A percentile compares a stretch with the other conserved stretches of the same genome.
These are phyloP conservation scores for Callinectes sapidus DNA, from an alignment of 2,888 invertebrate species.

Conservation along the genomic window DNA sequence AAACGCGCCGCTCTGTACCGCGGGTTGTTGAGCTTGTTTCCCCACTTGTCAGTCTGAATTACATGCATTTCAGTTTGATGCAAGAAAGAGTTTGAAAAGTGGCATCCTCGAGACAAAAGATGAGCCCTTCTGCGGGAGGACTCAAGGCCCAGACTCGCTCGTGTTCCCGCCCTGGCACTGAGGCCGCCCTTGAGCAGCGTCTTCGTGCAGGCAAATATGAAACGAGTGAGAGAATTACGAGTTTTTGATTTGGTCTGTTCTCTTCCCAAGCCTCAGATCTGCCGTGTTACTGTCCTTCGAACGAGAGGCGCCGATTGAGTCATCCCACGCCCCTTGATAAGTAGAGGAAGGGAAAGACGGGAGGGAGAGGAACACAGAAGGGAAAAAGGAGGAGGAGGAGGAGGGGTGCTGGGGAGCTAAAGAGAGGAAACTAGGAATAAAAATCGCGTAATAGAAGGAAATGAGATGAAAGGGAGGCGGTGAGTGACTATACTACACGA, in stretches of 20 bases:
- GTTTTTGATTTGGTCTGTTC: slow-evolving; percentile 65
- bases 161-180: background rate
- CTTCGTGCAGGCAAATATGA: slow-evolving; percentile 60
- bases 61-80: slow-evolving; percentile 66
- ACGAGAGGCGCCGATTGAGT: slow-evolving; percentile 57
- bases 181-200: slow-evolving; percentile 43
- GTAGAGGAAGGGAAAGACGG: slow-evolving; percentile 29
- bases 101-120: slow-evolving; percentile 42
- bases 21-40: slow-evolving; percentile 50
- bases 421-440: slow-evolving; percentile 42
- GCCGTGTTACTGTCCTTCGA: slow-evolving; percentile 55
- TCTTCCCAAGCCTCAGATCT: slow-evolving; percentile 57
- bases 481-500: background rate
- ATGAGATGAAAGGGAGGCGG: background rate
- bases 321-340: slow-evolving; percentile 48
- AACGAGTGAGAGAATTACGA: slow-evolving; percentile 63
- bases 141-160: slow-evolving; percentile 39
- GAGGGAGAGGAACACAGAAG: background rate
- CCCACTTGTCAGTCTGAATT: slow-evolving; percentile 64
- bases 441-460: slow-evolving; percentile 4
- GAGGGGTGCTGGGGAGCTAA: background rate
- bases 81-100: slow-evolving; percentile 61
- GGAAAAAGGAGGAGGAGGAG: background rate
- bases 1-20: background rate
- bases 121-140: slow-evolving; percentile 16